A percentile compares a stretch with the other conserved stretches of the same genome.
phyloP scores from a whole-genome alignment of 2,113 vertebrate species.

The Grallaria varia region DNA sequence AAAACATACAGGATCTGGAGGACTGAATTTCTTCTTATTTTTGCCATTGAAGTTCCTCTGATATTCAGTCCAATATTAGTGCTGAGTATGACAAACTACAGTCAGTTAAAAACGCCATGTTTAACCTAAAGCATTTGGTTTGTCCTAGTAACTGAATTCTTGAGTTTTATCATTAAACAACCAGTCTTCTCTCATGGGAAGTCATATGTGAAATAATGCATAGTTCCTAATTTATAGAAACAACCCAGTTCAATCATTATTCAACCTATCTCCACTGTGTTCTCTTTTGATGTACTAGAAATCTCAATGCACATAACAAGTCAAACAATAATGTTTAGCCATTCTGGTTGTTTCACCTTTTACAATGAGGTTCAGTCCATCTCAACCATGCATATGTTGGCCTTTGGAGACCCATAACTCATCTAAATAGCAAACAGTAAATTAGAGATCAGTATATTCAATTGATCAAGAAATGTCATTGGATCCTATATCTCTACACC shows the following conservation, averaged over 20 bases:
- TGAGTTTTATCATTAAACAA: not conserved
- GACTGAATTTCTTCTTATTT: not conserved
- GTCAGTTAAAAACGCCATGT: not conserved
- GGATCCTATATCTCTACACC: not conserved
- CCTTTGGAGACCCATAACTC: not conserved
- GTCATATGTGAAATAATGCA: not conserved
- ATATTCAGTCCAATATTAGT: not conserved
- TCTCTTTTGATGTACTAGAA: not conserved
- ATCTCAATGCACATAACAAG: not conserved
- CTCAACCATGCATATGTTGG: accelerated
- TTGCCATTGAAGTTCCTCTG: not conserved
- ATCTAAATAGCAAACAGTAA: not conserved
- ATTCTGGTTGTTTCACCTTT: not conserved
- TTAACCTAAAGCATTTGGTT: not conserved
- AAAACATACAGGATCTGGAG: not conserved
- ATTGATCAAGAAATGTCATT: not conserved
- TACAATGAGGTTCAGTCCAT: not conserved
- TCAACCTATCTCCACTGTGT: not conserved
- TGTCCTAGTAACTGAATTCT: not conserved
- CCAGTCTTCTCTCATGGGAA: not conserved
- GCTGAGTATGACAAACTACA: not conserved
- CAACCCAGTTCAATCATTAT: not conserved
- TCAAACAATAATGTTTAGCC: not conserved
- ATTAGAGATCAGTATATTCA: not conserved
- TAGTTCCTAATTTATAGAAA: not conserved